Percentiles rank a stretch among this genome's conserved stretches.
Evolutionary conservation across 2,113 vertebrate genomes (phyloP).

Genomic region (Oncorhynchus clarkii): DNA sequence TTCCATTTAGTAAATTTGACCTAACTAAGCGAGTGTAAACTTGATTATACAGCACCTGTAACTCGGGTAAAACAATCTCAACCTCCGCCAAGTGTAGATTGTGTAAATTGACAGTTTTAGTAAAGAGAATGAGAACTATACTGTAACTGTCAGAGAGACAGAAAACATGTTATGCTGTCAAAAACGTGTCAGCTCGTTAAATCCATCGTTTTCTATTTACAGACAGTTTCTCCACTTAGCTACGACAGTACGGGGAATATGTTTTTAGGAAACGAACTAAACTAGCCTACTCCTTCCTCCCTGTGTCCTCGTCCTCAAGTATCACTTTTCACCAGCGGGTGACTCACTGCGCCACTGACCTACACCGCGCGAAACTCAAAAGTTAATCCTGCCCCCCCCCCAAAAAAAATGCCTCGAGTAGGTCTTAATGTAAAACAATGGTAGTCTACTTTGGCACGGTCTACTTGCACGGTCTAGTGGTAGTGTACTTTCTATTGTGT

Average conservation of each 20-base stretch:
- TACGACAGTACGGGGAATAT: not conserved
- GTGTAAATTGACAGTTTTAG: too few relatives aligned
- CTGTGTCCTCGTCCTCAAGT: conserved; percentile 5
- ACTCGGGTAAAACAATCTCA: not conserved
- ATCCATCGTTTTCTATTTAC: not conserved
- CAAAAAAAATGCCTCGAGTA: too few relatives aligned
- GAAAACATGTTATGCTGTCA: not conserved
- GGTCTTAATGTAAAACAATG: too few relatives aligned
- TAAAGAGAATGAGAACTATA: not conserved
- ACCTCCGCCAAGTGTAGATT: not conserved
- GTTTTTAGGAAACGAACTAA: conserved; percentile 42
- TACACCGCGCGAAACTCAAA: not conserved
- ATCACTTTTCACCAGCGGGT: conserved; percentile 30
- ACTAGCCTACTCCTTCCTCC: conserved; percentile 18
- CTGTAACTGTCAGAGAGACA: not conserved
- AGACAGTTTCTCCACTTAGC: not conserved
- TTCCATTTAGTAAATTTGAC: conserved; percentile 58
- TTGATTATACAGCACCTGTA: not conserved
- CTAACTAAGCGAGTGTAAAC: not conserved
- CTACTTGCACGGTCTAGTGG: too few relatives aligned
- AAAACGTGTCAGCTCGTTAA: not conserved
- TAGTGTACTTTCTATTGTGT: too few relatives aligned
- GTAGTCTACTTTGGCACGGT: too few relatives aligned
- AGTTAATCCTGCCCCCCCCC: too few relatives aligned
- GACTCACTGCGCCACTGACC: not conserved